Base-by-base conservation (phyloP, 2,888 invertebrate species). In the Hydriomena furcata region DNA sequence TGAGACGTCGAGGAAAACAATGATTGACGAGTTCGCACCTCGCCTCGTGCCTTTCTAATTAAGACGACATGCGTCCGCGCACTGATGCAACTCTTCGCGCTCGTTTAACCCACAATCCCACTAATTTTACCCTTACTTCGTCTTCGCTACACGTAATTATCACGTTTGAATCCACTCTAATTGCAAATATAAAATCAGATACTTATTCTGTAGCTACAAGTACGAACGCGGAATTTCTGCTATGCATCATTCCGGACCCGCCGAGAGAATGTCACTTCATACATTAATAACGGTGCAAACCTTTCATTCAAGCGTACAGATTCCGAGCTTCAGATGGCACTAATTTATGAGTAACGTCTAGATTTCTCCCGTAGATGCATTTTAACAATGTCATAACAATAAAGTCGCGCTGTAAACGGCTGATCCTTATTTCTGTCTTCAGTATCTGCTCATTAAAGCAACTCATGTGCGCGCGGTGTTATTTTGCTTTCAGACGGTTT, bases 11-110 rank as follows among this genome's bases (percentile, higher is more conserved):
- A 76, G 72, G 76, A 78, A 73, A 87, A 82, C 85, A 86, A 86
- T 88, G 89, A 88, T 87, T 82, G 85, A 88, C 84, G 87, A 87
- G 82, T 88, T 89, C 84, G 84, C 89, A 89, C 89, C 85, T 88
- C 86, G 80, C 71, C 71, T 78, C 72, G 68, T 76, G 83, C 76
- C 71, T 75, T 74, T 74, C 84, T 87, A 89, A 89, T 89, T 87
- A 89, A 88, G 87, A 84, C 82, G 82, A 84, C 80, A 83, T 88
- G 86, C 84, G 81, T 72, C 65, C 65, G 78, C 81, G 82, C 85
- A 76, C 76, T 68, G 76, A 60, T 77, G 79, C 76, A 65, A 68
- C 73, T 73, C 77, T 76, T 73, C 79, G 73, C 78, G 75, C 78
- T 77, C 75, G 73, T 71, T 81, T 80, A 76, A 72, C 78, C 76